These are phyloP conservation scores for Notocelia uddmanniana DNA, from an alignment of 2,888 invertebrate species.

Conservation along the genomic window DNA sequence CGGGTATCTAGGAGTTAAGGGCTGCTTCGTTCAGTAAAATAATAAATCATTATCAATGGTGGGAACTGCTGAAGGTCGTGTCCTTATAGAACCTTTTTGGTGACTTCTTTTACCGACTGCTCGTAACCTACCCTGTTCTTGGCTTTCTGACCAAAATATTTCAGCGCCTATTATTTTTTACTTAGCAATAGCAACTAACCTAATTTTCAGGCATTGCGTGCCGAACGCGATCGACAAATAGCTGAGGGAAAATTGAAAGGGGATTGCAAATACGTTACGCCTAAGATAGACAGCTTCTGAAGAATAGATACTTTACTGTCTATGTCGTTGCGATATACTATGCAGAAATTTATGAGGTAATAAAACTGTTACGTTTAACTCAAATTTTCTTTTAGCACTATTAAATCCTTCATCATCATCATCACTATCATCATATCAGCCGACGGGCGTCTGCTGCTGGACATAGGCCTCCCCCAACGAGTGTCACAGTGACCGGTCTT, in stretches of 20 bases:
- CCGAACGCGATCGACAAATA: conserved; percentile 87
- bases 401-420: too few relatives aligned
- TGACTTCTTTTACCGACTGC: too few relatives aligned
- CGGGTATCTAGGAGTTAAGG: too few relatives aligned
- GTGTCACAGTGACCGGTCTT: too few relatives aligned
- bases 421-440: too few relatives aligned
- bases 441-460: too few relatives aligned
- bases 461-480: too few relatives aligned
- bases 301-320: not conserved
- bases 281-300: conserved; percentile 85
- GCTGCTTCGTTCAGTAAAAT: too few relatives aligned
- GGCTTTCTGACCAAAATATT: too few relatives aligned
- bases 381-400: not conserved
- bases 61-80: not conserved
- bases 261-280: conserved; percentile 83
- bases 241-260: conserved; percentile 83
- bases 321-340: not conserved
- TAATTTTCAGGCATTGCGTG: conserved; percentile 70
- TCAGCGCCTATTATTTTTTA: conserved; percentile 1
- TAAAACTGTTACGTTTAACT: not conserved
- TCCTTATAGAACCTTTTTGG: not conserved
- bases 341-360: conserved; percentile 1
- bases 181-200: not conserved
- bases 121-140: too few relatives aligned
- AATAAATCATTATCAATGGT: too few relatives aligned